A percentile compares a stretch with the other conserved stretches of the same genome.
Evolutionary conservation across 1,140 invertebrate genomes (phyloP).

Genomic region (Ctenoplectra terminalis): DNA sequence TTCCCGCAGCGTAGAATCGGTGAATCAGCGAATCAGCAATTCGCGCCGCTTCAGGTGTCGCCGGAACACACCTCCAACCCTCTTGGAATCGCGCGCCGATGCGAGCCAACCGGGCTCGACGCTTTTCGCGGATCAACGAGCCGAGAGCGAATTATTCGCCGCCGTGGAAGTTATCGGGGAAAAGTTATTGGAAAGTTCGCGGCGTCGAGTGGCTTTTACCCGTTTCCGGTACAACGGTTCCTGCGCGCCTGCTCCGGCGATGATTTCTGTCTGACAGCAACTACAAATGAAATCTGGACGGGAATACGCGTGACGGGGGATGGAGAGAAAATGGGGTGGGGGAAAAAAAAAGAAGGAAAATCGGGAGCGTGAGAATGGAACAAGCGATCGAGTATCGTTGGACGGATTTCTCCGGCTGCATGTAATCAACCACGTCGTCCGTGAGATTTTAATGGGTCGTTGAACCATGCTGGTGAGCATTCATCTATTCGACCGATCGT

Average conservation of each 20-base stretch:
- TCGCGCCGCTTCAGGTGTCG: conserved; percentile 38
- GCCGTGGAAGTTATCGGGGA: conserved; percentile 73
- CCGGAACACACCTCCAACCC: neutral
- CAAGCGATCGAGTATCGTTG: conserved; percentile 30
- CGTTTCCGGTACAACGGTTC: conserved; percentile 54
- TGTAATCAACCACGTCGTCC: conserved; percentile 20
- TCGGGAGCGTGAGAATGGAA: conserved; percentile 61
- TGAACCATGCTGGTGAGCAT: neutral
- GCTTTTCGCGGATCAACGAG: conserved; percentile 76
- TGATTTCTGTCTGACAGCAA: conserved; percentile 45
- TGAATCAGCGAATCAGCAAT: conserved; percentile 22
- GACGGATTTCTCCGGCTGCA: conserved; percentile 1
- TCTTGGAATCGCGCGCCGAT: conserved; percentile 45
- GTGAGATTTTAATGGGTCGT: conserved; percentile 43
- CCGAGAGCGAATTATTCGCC: conserved; percentile 75
- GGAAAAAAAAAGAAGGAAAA: conserved; percentile 22
- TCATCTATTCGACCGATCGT: neutral
- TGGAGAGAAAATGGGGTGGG: neutral
- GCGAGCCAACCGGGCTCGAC: conserved; percentile 68
- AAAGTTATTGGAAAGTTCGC: conserved; percentile 74
- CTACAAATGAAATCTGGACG: conserved; percentile 23
- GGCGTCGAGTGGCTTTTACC: conserved; percentile 49
- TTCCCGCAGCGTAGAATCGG: conserved; percentile 30
- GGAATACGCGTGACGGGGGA: neutral
- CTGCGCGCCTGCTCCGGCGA: conserved; percentile 8